These are phyloP conservation scores for Staurois parvus DNA, from an alignment of 2,797 vertebrate genomes.

Conservation along the genomic window DNA sequence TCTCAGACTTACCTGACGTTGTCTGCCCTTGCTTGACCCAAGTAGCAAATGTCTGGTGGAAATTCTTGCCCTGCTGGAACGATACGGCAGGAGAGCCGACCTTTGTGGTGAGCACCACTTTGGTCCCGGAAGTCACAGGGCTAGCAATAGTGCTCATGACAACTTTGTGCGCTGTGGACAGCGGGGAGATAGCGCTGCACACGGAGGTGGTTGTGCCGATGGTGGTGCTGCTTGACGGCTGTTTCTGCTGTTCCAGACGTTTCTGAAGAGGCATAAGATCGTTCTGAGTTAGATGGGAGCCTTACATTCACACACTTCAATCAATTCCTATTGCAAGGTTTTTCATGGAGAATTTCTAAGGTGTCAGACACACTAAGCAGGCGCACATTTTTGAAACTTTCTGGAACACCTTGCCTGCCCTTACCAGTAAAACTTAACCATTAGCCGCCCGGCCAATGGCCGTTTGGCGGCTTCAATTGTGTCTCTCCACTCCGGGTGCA, in stretches of 20 bases:
- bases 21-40: conserved; percentile 98
- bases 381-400: too few relatives aligned
- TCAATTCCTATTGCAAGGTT: too few relatives aligned
- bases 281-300: conserved; percentile 56
- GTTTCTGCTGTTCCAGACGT: conserved; percentile 92
- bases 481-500: too few relatives aligned
- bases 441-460: too few relatives aligned
- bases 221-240: conserved; percentile 72
- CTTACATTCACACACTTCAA: neutral
- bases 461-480: too few relatives aligned
- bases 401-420: too few relatives aligned
- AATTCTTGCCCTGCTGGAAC: conserved; percentile 98
- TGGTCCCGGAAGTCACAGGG: conserved; percentile 85
- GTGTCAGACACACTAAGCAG: too few relatives aligned
- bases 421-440: too few relatives aligned
- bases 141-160: conserved; percentile 86
- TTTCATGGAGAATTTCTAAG: too few relatives aligned
- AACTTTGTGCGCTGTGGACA: conserved; percentile 85
- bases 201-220: conserved; percentile 73
- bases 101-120: conserved; percentile 94
- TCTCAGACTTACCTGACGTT: conserved; percentile 80
- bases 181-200: conserved; percentile 76
- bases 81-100: conserved; percentile 92
- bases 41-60: conserved; percentile 95
- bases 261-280: conserved; percentile 79